Base-by-base conservation (phyloP, 1,140 invertebrate genomes). In the Aleiodes sp. region DNA sequence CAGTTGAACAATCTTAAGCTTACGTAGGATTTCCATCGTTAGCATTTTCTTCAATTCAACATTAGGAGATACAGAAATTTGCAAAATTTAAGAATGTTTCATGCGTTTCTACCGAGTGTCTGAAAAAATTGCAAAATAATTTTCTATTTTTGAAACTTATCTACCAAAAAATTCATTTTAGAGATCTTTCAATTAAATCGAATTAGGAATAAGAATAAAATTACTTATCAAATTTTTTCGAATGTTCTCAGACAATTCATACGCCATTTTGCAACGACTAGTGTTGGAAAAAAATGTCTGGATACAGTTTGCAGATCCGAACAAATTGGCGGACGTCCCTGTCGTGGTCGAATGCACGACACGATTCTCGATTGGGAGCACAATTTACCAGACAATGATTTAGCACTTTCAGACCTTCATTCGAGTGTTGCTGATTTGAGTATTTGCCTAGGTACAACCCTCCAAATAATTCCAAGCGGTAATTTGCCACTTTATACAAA, bases 331-430 rank as follows among this genome's bases (percentile, higher is more conserved):
- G 89, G 90, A 26, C 86, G 94, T 69, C 88, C 90, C 2, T 97
- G 96, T 80, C 87, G 97, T 70, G 97, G 98, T 24, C 91, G 92
- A 70, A 85, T 98, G 46, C 87, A 92, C 71, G 98, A 99, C 84
- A 97, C 93, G 28, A 94, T 99, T 66, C 87, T 99, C n/a, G 98
- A 99, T 86, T 99, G 98, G 98, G 98, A 99, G 81, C 93, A 96
- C 80, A 93, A 92, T 84, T 87, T 99, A 68, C 98, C 98, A 14
- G 92, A 96, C 74, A 91, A 92, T 79, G 98, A 99, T 82, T 87
- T 99, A 14, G 88, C 93, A 52, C 87, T 95, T 84, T 94, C 96
- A 16, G 91, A 96, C 73, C 90, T 93, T 86, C 92, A 98, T 87
- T 95, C 96, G 46, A 96, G 94, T 76, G 88, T 94, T 77, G 93